Evolutionary conservation across 2,113 vertebrate species (phyloP), one percentile per base, ranked within the genome.

Genomic region (Entosphenus tridentatus): DNA sequence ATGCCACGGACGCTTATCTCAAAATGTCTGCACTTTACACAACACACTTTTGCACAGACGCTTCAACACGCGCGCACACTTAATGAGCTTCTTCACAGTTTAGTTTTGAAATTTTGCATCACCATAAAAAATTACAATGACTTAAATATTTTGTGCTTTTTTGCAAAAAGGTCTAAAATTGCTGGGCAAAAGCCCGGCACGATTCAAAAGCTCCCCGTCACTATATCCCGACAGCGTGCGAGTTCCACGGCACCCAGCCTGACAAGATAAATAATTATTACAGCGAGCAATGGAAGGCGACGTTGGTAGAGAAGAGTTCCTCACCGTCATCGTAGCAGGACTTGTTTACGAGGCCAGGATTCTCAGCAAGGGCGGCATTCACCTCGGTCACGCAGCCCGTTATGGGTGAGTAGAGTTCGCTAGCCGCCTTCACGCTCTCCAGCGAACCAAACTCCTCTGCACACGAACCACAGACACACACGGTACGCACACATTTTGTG

Each of bases 381-480:
- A 89, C 76, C 76, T 89, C 88, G 17, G 85, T 87, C 71, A 98
- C 88, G 78, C 95, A 86, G 74, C 93, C 92, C 1, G 88, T 85
- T 71, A 98, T 72, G 70, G 93, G 93, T 39, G 89, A 92, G 75
- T 89, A 98, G 39, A 98, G 84, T 77, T 98, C 92, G 79, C 90
- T 98, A 73, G 88, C 92, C 76, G 93, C 90, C 79, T 96, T 98
- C 69, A 98, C 93, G 68, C 93, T 98, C 79, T 96, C 93, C 78
- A 98, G 78, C 75, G 92, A 85, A 71, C 93, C 92, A 80, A 96
- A 98, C 75, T 98, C 93, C 78, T 96, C 93, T 98, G 75, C 8
- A 65, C n/a, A 11, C 21, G 62, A 9, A 65, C 21, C 62, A 65
- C n/a, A 21, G 10, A 39, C 39, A 39, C 39, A 39, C 39, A 39